Conservation (phyloP, 2,797 vertebrate genomes). For the Mareca strepera region DNA sequence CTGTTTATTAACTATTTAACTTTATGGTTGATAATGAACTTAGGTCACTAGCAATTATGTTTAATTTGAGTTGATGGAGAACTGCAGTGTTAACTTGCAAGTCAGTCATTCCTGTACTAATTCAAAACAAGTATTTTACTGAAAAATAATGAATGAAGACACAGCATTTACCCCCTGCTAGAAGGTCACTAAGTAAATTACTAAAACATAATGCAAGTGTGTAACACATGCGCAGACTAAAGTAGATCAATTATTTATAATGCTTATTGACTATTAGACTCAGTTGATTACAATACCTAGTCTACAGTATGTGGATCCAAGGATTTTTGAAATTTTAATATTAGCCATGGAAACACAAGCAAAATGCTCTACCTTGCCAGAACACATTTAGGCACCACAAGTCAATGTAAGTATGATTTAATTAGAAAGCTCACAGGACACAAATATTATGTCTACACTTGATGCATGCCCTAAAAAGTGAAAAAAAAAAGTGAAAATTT, state of each 20-base stretch:
- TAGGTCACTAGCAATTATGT: not conserved
- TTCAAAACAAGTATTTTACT: not conserved
- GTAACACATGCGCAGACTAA: not conserved
- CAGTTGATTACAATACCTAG: not conserved
- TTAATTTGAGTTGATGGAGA: not conserved
- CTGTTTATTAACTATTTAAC: slow-evolving; percentile 42
- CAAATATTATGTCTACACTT: not conserved
- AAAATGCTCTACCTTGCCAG: not conserved
- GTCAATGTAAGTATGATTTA: slow-evolving; percentile 46
- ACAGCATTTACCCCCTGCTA: not conserved
- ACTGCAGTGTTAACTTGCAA: not conserved
- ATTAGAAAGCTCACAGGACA: slow-evolving; percentile 31
- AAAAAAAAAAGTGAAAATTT: not conserved
- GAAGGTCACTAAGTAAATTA: not conserved
- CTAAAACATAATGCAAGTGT: not conserved
- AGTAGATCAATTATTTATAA: not conserved
- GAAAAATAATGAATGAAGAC: not conserved
- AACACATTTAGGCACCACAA: slow-evolving; percentile 25
- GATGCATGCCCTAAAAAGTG: not conserved
- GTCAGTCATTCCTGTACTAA: not conserved
- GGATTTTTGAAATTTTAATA: slow-evolving; percentile 4
- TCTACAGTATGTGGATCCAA: not conserved
- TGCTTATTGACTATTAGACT: not conserved
- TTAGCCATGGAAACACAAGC: not conserved
- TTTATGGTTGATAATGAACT: slow-evolving; percentile 36